A percentile compares a stretch with the other conserved stretches of the same genome.
These are phyloP conservation scores for Drosophila anceps DNA, from an alignment of 2,888 invertebrate genomes.

Conservation along the genomic window DNA sequence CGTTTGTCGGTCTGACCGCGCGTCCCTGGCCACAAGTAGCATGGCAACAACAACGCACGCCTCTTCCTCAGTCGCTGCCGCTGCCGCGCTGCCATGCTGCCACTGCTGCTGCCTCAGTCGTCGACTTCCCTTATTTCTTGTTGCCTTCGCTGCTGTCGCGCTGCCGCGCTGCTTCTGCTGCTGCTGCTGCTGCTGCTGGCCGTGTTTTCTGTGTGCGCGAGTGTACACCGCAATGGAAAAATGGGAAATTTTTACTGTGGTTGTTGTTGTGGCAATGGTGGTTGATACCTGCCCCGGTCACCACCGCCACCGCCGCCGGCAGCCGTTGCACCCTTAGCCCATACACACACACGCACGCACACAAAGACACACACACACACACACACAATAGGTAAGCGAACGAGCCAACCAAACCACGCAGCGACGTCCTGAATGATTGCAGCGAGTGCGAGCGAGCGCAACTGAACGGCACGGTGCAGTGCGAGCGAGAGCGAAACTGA, in stretches of 20 bases:
- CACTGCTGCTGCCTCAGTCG: slow-evolving; percentile 17
- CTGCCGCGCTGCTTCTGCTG: slow-evolving; percentile 17
- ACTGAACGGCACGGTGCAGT: neutral
- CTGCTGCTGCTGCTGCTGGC: slow-evolving; percentile 34
- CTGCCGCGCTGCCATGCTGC: slow-evolving; percentile 24
- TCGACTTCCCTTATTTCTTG: slow-evolving; percentile 59
- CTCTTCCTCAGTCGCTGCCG: slow-evolving; percentile 35
- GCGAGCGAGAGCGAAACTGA: slow-evolving; percentile 24
- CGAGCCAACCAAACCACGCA: slow-evolving; percentile 78
- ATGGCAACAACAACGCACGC: slow-evolving; percentile 53
- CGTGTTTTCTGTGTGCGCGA: slow-evolving; percentile 63
- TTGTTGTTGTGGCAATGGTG: slow-evolving; percentile 85
- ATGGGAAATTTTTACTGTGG: slow-evolving; percentile 85
- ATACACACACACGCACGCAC: slow-evolving; percentile 42
- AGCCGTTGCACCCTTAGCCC: slow-evolving; percentile 76
- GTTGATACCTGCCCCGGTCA: slow-evolving; percentile 82
- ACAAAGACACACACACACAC: slow-evolving; percentile 13
- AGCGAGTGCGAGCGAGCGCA: slow-evolving; percentile 48
- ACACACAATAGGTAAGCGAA: slow-evolving; percentile 66
- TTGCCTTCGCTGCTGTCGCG: slow-evolving; percentile 34
- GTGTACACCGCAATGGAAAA: slow-evolving; percentile 84
- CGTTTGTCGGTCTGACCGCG: slow-evolving; percentile 65
- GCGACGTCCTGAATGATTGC: slow-evolving; percentile 58
- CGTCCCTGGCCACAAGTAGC: slow-evolving; percentile 72
- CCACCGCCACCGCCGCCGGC: slow-evolving; percentile 46